Evolutionary conservation across 2,113 vertebrate genomes (phyloP).

Genomic region (Chaetodon trifascialis): DNA sequence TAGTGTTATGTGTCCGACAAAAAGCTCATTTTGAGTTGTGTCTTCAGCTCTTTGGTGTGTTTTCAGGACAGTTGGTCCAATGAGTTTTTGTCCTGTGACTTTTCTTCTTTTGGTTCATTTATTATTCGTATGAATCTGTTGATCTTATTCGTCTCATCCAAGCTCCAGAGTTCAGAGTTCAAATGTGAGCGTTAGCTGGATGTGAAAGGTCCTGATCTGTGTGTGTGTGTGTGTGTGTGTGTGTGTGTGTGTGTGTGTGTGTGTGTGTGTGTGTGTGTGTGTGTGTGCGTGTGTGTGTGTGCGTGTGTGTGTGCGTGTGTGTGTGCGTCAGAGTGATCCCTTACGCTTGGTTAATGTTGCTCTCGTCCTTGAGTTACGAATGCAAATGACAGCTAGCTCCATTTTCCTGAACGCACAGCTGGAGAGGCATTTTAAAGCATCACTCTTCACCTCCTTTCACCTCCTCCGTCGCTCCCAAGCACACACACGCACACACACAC

Average conservation of each 20-base stretch:
- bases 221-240: too few species aligned
- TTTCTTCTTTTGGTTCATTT: too few species aligned
- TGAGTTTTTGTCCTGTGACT: too few species aligned
- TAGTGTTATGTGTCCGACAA: too few species aligned
- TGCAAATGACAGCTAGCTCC: slow-evolving; percentile 69
- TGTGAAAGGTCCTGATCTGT: slow-evolving; percentile 3
- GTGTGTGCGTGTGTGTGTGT: neutral
- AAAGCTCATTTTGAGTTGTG: neutral
- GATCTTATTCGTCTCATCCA: too few species aligned
- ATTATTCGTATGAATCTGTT: too few species aligned
- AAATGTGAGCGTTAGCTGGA: too few species aligned
- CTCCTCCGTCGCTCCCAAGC: slow-evolving; percentile 34
- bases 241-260: slow-evolving; percentile 7
- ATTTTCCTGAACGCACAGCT: slow-evolving; percentile 61
- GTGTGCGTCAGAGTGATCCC: slow-evolving; percentile 45
- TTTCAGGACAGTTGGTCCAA: too few species aligned
- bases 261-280: slow-evolving; percentile 7
- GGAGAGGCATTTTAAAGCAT: slow-evolving; percentile 69
- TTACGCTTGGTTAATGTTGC: slow-evolving; percentile 59
- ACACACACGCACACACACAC: slow-evolving; percentile 37
- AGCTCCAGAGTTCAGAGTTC: too few species aligned
- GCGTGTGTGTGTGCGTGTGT: neutral
- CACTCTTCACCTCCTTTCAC: slow-evolving; percentile 52
- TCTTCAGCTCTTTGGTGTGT: neutral
- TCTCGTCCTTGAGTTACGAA: slow-evolving; percentile 69